Conservation (phyloP, 2,888 invertebrate species). For the Amblyteles armatorius region DNA sequence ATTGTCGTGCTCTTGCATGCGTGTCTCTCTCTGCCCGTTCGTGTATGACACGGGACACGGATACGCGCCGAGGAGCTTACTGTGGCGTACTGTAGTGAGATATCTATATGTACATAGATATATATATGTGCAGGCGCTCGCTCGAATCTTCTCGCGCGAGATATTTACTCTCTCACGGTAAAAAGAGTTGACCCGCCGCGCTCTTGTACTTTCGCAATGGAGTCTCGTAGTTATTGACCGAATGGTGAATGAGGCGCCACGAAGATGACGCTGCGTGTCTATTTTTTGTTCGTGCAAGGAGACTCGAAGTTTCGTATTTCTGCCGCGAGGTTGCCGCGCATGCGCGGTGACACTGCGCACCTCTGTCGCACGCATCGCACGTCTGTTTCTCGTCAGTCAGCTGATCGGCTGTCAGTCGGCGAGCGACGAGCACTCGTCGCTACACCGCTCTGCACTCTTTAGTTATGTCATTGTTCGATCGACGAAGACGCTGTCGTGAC, state of each 20-base stretch:
- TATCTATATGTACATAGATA: background rate
- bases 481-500: background rate
- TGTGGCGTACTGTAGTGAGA: background rate
- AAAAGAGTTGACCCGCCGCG: background rate
- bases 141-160: background rate
- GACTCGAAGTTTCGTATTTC: background rate
- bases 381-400: conserved; percentile 12
- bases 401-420: conserved; percentile 14
- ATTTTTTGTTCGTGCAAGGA: background rate
- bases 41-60: conserved; percentile 6
- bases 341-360: no score
- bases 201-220: background rate
- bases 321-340: background rate
- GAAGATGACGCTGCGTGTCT: background rate
- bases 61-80: background rate
- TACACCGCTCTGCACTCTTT: background rate
- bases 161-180: conserved; percentile 12
- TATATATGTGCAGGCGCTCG: background rate
- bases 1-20: conserved; percentile 68
- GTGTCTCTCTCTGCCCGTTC: conserved; percentile 25
- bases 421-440: background rate
- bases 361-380: no score
- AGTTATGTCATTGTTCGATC: background rate
- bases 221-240: background rate
- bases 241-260: background rate